A percentile compares a stretch with the other conserved stretches of the same genome.
Evolutionary conservation across 1,140 invertebrate species (phyloP).

Genomic region (Lordiphosa clarofinis): DNA sequence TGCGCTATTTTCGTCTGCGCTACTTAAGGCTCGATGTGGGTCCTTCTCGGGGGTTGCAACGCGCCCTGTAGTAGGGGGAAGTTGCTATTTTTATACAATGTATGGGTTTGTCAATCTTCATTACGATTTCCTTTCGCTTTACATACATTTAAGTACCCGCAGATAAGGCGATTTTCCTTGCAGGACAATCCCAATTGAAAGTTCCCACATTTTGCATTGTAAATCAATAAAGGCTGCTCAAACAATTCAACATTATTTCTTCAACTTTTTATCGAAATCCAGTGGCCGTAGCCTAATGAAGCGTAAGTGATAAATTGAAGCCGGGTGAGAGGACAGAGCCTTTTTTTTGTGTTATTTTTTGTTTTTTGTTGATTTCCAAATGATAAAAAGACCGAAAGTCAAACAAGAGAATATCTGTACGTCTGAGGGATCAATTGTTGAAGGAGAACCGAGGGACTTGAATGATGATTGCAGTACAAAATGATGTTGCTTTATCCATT

Average conservation of each 20-base stretch:
- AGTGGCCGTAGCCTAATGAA: constrained; percentile 27
- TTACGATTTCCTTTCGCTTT: constrained; percentile 34
- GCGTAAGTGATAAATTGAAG: constrained; percentile 44
- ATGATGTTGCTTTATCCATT: constrained; percentile 4
- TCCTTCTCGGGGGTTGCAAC: constrained; percentile 21
- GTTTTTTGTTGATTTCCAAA: background rate
- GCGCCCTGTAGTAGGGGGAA: constrained; percentile 30
- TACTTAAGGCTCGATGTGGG: constrained; percentile 54
- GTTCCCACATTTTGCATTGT: constrained; percentile 44
- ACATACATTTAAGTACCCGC: constrained; percentile 44
- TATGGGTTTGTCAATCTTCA: constrained; percentile 60
- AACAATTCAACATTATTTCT: constrained; percentile 22
- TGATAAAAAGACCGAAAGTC: background rate
- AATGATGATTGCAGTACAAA: background rate
- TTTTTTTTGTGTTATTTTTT: background rate
- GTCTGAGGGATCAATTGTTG: background rate
- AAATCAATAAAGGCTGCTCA: constrained; percentile 24
- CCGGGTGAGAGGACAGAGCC: constrained; percentile 1
- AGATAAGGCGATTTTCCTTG: constrained; percentile 39
- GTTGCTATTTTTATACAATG: constrained; percentile 44
- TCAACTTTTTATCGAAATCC: constrained; percentile 22
- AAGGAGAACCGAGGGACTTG: constrained; percentile 3
- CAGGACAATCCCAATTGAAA: constrained; percentile 44
- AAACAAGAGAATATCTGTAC: constrained; percentile 5
- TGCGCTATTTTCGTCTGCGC: constrained; percentile 45